Conservation (phyloP, 2,888 invertebrate genomes). For the Esperia sulphurella region DNA sequence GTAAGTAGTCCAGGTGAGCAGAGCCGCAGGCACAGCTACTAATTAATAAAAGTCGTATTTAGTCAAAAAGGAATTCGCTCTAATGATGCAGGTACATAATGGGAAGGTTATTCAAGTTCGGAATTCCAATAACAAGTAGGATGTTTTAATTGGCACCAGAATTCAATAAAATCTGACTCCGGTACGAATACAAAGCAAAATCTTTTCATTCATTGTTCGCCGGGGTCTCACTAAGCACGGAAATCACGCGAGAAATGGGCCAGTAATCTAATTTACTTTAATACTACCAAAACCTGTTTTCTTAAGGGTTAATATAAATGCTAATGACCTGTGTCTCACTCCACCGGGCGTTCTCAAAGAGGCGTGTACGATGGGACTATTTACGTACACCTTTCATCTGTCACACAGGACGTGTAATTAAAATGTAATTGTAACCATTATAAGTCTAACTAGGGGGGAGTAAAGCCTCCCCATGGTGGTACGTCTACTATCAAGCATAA, state of each 20-base stretch:
- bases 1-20: no score
- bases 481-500: no score
- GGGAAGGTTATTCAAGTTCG: not conserved
- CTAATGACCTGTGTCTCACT: constrained; percentile 41
- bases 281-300: constrained; percentile 50
- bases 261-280: constrained; percentile 50
- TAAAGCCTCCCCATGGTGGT: no score
- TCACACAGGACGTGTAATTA: no score
- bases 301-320: constrained; percentile 70
- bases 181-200: constrained; percentile 1
- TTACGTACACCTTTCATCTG: constrained; percentile 17
- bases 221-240: not conserved
- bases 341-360: constrained; percentile 2
- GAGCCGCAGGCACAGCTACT: no score
- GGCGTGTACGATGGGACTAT: constrained; percentile 22
- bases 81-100: not conserved
- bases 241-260: constrained; percentile 26
- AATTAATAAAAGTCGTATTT: no score
- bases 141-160: not conserved
- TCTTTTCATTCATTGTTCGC: constrained; percentile 2
- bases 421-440: no score
- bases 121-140: not conserved
- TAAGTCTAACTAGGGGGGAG: no score
- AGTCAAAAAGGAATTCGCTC: no score
- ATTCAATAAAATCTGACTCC: not conserved